These are phyloP conservation scores for Myocastor coypus DNA, from an alignment of 2,113 vertebrate species.

Conservation along the genomic window DNA sequence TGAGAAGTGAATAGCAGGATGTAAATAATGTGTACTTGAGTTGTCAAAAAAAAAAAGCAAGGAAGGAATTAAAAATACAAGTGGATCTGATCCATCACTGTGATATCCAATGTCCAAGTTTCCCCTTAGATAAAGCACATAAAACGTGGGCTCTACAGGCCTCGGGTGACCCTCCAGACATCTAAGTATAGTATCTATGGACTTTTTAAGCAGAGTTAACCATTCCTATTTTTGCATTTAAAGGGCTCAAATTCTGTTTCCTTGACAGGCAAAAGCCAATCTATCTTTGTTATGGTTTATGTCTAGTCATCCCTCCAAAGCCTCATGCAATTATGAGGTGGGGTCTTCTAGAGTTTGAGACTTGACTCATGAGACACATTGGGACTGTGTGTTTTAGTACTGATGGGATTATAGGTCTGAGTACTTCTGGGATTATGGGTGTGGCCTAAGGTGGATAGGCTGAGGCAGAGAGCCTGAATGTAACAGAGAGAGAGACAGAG, in stretches of 20 bases:
- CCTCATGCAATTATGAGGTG: too few relatives aligned
- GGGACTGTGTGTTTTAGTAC: too few relatives aligned
- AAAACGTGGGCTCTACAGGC: slow-evolving; percentile 72
- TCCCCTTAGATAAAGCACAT: slow-evolving; percentile 78
- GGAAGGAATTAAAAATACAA: slow-evolving; percentile 65
- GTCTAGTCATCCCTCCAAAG: too few relatives aligned
- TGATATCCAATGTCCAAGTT: slow-evolving; percentile 65
- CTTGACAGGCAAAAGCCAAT: slow-evolving; percentile 86
- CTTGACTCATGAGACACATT: too few relatives aligned
- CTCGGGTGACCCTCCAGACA: slow-evolving; percentile 83
- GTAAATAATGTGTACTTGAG: neutral
- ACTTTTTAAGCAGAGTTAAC: slow-evolving; percentile 88
- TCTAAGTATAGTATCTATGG: slow-evolving; percentile 78
- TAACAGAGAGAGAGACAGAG: too few relatives aligned
- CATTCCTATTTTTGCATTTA: slow-evolving; percentile 82
- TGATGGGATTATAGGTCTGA: too few relatives aligned
- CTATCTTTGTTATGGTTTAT: too few relatives aligned
- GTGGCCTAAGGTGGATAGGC: too few relatives aligned
- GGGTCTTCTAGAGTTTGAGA: too few relatives aligned
- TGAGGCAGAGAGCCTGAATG: too few relatives aligned
- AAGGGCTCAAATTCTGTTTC: slow-evolving; percentile 84
- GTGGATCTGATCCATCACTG: slow-evolving; percentile 54
- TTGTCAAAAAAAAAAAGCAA: neutral
- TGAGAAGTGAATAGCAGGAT: neutral
- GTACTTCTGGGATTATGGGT: too few relatives aligned